phyloP scores from a whole-genome alignment of 2,113 vertebrate genomes.

The Toxotes jaculatrix region DNA sequence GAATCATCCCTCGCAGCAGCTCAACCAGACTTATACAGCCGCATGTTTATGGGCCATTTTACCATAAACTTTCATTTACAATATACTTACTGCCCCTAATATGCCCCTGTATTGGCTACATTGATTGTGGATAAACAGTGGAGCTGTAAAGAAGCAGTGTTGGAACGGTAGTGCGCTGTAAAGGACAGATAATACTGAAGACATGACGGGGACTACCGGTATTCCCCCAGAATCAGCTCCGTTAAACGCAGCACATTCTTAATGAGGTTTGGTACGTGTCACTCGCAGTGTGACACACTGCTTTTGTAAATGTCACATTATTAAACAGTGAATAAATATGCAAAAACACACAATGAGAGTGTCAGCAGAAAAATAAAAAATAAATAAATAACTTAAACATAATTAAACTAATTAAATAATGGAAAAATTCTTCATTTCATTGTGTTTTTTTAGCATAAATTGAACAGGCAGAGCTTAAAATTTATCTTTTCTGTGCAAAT shows the following conservation, averaged over 20 bases:
- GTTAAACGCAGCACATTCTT: background rate
- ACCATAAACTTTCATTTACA: slow-evolving; percentile 86
- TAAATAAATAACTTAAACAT: no score
- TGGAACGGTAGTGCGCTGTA: slow-evolving; percentile 69
- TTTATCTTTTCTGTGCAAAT: no score
- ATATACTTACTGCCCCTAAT: slow-evolving; percentile 82
- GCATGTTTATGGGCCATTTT: slow-evolving; percentile 84
- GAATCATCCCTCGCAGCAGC: slow-evolving; percentile 11
- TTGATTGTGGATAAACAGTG: slow-evolving; percentile 80
- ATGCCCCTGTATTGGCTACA: slow-evolving; percentile 69
- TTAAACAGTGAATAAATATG: background rate
- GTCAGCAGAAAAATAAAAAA: no score
- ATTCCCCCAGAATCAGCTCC: slow-evolving; percentile 21
- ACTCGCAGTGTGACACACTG: background rate
- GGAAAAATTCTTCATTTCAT: no score
- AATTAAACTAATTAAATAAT: no score
- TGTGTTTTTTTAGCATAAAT: no score
- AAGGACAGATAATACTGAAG: slow-evolving; percentile 66
- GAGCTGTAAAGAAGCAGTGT: slow-evolving; percentile 78
- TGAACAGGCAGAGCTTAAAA: no score
- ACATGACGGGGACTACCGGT: slow-evolving; percentile 53
- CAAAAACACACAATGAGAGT: background rate
- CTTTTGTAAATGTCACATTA: background rate
- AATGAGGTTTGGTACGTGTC: background rate
- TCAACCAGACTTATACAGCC: slow-evolving; percentile 70